phyloP scores from a whole-genome alignment of 2,888 invertebrate genomes.

The Drosophila borealis region DNA sequence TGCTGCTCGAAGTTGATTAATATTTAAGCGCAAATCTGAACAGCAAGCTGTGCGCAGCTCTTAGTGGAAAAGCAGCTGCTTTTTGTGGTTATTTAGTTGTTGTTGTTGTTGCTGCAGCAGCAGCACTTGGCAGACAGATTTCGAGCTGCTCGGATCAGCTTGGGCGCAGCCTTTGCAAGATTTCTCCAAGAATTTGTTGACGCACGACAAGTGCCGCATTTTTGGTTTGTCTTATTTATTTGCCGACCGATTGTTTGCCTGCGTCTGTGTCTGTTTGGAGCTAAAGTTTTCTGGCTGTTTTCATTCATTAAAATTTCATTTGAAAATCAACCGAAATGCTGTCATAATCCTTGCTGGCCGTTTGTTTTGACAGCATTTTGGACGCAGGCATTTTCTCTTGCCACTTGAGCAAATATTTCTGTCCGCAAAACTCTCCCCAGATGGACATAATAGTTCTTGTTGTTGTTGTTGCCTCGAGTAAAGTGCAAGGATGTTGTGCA shows the following conservation, averaged over 20 bases:
- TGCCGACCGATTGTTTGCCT: conserved; percentile 19
- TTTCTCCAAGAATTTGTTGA: conserved; percentile 41
- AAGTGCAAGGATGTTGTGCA: conserved; percentile 14
- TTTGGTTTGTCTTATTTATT: conserved; percentile 33
- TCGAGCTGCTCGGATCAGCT: conserved; percentile 37
- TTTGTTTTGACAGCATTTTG: conserved; percentile 47
- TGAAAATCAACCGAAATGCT: conserved; percentile 77
- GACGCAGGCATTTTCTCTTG: conserved; percentile 40
- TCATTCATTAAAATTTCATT: conserved; percentile 78
- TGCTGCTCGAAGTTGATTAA: conserved; percentile 62
- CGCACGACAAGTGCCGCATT: conserved; percentile 41
- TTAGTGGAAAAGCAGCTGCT: conserved; percentile 48
- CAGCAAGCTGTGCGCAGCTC: conserved; percentile 29
- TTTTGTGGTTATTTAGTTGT: conserved; percentile 45
- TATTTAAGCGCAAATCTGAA: conserved; percentile 63
- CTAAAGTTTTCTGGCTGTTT: conserved; percentile 43
- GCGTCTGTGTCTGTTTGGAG: background rate
- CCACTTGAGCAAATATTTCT: conserved; percentile 51
- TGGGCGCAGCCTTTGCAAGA: conserved; percentile 27
- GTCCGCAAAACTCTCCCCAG: conserved; percentile 55
- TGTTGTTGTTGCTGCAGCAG: background rate
- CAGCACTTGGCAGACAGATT: conserved; percentile 33
- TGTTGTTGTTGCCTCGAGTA: conserved; percentile 1
- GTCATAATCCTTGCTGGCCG: conserved; percentile 65
- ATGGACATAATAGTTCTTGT: conserved; percentile 35